Evolutionary conservation across 2,113 vertebrate species (phyloP).

Genomic region (Mormyrus lacerda): DNA sequence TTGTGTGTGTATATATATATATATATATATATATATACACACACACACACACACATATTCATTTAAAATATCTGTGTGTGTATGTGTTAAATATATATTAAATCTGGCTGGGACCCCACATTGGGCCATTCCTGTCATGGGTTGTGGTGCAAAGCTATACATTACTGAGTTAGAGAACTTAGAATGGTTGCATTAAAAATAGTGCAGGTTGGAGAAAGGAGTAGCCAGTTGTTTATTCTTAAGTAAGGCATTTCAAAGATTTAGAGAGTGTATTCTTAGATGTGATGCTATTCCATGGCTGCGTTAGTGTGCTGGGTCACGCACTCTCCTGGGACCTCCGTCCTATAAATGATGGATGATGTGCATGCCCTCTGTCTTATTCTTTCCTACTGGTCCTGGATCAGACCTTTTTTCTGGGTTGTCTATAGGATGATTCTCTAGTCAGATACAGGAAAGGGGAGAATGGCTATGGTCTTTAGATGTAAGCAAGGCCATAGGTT

Average conservation of each 20-base stretch:
- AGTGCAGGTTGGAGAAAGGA: neutral
- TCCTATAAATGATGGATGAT: conserved; percentile 4
- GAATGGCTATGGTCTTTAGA: neutral
- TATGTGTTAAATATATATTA: no score
- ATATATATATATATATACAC: neutral
- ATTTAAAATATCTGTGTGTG: no score
- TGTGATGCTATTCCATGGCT: neutral
- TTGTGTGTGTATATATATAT: neutral
- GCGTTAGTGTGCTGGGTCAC: neutral
- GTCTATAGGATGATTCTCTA: neutral
- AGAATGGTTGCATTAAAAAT: conserved; percentile 8
- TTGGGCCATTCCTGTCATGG: neutral
- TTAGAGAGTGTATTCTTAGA: conserved; percentile 8
- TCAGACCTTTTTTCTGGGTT: neutral
- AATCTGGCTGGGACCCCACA: neutral
- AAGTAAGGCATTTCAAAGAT: conserved; percentile 11
- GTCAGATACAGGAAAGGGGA: neutral
- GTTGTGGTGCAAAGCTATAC: neutral
- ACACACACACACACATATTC: neutral
- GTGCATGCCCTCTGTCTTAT: neutral
- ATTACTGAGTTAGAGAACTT: neutral
- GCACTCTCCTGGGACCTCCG: neutral
- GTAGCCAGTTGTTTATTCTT: conserved; percentile 3
- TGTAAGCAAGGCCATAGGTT: neutral
- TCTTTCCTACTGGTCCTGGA: neutral